Base-by-base conservation (phyloP, 2,888 invertebrate genomes). In the Metalampra italica region DNA sequence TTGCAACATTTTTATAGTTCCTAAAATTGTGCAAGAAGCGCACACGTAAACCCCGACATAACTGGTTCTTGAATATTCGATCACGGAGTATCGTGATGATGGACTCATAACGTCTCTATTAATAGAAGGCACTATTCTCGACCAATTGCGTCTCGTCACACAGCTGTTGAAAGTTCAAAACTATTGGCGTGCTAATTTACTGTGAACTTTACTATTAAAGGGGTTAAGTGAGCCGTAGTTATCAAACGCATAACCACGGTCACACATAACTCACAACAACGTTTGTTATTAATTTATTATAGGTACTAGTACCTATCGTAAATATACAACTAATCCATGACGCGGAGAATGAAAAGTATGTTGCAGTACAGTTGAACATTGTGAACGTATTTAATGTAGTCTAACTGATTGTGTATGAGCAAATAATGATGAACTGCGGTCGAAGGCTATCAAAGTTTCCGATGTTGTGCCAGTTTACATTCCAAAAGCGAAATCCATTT, bases 141-240 rank as follows among this genome's bases (percentile, higher is more conserved):
- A 67, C 68, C 78, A 81, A 82, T 81, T 82, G 76, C 68, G 60
- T 64, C 66, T 77, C 72, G 68, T 78, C 70, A 68, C 66, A 68
- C 71, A 70, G 68, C 72, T 75, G 69, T 76, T 69, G 74, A 72
- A 77, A 75, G 76, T 78, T 78, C 75, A 78, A 72, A 79, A 78
- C 75, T 76, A 77, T 79, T 78, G 76, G 66, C 71, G 71, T 66
- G 74, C 74, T 84, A 82, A 82, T 84, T 82, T 74, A 73, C 74
- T 79, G 68, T 75, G 77, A 81, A 77, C 81, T 81, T 73, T 70
- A 71, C 69, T 68, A 81, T 78, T 78, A 75, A 65, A 64, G 62
- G 68, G 81, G 84, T 85, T 75, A 84, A 83, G 74, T 83, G 82
- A 72, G 56, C 68, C 67, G 67, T 73, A 70, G 65, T 76, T 71